Percentiles rank a stretch among this genome's conserved stretches.
These are phyloP conservation scores for Dendrolimus houi DNA, from an alignment of 2,888 invertebrate species.

Conservation along the genomic window DNA sequence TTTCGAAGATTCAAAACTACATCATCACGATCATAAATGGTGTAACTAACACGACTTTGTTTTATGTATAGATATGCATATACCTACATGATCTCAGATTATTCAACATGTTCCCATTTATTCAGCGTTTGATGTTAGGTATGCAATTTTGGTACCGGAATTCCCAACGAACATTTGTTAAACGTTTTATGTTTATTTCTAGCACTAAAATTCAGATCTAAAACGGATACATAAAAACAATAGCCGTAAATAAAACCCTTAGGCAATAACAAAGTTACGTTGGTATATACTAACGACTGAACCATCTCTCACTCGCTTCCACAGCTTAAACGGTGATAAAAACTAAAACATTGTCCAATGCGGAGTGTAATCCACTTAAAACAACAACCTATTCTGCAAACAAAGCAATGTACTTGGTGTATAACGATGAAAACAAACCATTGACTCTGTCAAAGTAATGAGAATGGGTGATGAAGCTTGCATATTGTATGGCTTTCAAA, in stretches of 20 bases:
- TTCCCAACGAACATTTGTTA: not conserved
- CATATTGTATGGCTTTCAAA: not conserved
- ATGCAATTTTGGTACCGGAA: not conserved
- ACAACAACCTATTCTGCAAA: conserved; percentile 29
- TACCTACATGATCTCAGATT: too few relatives aligned
- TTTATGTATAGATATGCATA: too few relatives aligned
- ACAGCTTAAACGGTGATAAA: conserved; percentile 43
- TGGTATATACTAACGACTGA: conserved; percentile 29
- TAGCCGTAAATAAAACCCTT: conserved; percentile 38
- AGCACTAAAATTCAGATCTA: not conserved
- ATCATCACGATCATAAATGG: too few relatives aligned
- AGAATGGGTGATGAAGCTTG: not conserved
- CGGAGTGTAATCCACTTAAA: conserved; percentile 50
- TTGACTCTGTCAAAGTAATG: not conserved
- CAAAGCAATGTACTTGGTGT: conserved; percentile 24
- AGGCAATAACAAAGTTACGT: conserved; percentile 32
- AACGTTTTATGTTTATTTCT: not conserved
- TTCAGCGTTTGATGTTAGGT: too few relatives aligned
- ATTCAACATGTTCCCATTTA: too few relatives aligned
- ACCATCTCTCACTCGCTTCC: conserved; percentile 33
- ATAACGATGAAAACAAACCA: not conserved
- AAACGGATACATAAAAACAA: conserved; percentile 20
- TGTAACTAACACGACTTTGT: too few relatives aligned
- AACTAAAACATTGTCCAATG: conserved; percentile 48
- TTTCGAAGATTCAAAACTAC: too few relatives aligned